These are phyloP conservation scores for Lymantria dispar DNA, from an alignment of 2,888 invertebrate species.

Conservation along the genomic window DNA sequence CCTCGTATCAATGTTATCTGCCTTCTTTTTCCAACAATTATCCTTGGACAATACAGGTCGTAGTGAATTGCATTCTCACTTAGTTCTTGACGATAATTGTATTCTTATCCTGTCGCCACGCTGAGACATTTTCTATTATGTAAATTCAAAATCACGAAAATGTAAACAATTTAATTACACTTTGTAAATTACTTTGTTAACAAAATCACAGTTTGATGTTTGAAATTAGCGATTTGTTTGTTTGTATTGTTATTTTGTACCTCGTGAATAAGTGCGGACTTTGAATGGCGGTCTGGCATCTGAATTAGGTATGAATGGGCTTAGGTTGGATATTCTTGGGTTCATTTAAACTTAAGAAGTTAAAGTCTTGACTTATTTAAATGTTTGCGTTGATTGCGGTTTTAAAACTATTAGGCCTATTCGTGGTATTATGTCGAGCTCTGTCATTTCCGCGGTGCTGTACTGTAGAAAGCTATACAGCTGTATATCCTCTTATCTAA, in stretches of 20 bases:
- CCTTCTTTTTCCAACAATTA: too few relatives aligned
- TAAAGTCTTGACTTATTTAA: neutral
- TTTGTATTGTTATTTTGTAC: slow-evolving; percentile 27
- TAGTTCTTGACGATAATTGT: too few relatives aligned
- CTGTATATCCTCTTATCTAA: too few relatives aligned
- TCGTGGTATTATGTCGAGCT: too few relatives aligned
- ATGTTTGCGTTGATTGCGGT: neutral
- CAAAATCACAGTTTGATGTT: slow-evolving; percentile 29
- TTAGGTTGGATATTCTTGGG: slow-evolving; percentile 2
- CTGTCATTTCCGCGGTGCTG: too few relatives aligned
- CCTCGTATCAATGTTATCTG: too few relatives aligned
- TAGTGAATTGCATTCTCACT: too few relatives aligned
- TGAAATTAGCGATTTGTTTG: slow-evolving; percentile 4
- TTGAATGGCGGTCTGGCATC: slow-evolving; percentile 17
- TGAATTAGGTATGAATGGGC: slow-evolving; percentile 13
- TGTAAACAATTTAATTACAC: slow-evolving; percentile 33
- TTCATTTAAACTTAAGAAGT: neutral
- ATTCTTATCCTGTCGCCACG: too few relatives aligned
- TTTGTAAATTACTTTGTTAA: slow-evolving; percentile 32
- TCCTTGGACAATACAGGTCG: too few relatives aligned
- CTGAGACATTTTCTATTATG: too few relatives aligned
- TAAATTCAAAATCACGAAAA: slow-evolving; percentile 6
- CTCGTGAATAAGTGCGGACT: slow-evolving; percentile 14
- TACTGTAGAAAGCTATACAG: too few relatives aligned
- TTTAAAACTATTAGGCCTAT: too few relatives aligned